These are phyloP conservation scores for Leptodactylus fuscus DNA, from an alignment of 2,113 vertebrate species.

Conservation along the genomic window DNA sequence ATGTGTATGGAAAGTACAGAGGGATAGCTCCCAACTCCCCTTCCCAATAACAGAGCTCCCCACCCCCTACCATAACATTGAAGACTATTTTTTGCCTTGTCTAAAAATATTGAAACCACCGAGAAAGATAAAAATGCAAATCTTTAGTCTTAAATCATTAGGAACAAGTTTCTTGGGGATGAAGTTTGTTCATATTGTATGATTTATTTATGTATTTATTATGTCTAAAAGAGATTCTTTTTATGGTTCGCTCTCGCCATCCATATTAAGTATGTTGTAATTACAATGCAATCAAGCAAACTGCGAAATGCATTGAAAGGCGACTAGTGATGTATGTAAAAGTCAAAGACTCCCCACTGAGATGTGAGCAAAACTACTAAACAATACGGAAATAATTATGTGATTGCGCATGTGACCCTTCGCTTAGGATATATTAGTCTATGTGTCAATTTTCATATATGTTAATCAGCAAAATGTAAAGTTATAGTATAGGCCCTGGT, in stretches of 20 bases:
- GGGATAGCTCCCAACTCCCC: no score
- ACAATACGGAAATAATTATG: not conserved
- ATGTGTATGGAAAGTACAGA: no score
- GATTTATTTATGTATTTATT: no score
- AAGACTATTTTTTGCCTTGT: no score
- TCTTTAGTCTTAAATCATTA: not conserved
- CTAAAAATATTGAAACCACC: no score
- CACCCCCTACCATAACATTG: no score
- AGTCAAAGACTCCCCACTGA: not conserved
- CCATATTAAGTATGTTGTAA: not conserved
- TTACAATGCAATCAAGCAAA: conserved; percentile 10
- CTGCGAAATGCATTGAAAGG: not conserved
- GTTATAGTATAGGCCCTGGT: not conserved
- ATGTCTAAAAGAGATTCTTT: not conserved
- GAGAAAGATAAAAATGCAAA: not conserved
- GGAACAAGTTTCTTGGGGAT: not conserved
- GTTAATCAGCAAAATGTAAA: conserved; percentile 13
- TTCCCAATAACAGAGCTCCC: no score
- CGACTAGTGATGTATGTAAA: not conserved
- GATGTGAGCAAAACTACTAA: not conserved
- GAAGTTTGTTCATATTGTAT: no score
- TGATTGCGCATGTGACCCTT: not conserved
- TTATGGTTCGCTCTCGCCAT: not conserved
- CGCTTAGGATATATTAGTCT: not conserved
- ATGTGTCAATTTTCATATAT: conserved; percentile 2